Evolutionary conservation across 2,797 vertebrate genomes (phyloP).

Genomic region (Prunella strophiata): DNA sequence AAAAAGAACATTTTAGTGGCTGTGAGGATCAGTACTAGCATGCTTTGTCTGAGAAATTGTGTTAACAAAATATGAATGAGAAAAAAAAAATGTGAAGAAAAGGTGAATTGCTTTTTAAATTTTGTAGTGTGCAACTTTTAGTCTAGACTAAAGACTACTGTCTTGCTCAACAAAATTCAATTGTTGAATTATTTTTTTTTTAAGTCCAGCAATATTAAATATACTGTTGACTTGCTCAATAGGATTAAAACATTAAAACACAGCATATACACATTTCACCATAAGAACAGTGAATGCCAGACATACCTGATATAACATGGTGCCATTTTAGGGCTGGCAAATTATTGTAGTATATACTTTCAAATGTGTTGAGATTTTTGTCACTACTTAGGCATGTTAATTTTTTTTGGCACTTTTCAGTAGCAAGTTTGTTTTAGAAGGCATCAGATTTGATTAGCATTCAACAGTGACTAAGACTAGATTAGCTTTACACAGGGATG

Average conservation of each 20-base stretch:
- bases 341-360: background rate
- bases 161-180: background rate
- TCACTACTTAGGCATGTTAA: background rate
- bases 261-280: background rate
- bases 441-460: background rate
- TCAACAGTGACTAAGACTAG: background rate
- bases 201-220: background rate
- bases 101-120: background rate
- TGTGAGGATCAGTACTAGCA: background rate
- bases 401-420: background rate
- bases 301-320: background rate
- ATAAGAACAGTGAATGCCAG: background rate
- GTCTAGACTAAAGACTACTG: background rate
- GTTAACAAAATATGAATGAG: background rate
- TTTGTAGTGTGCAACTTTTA: background rate
- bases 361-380: background rate
- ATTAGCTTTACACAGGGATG: background rate
- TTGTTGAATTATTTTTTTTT: background rate
- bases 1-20: background rate
- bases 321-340: background rate
- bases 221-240: background rate
- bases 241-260: constrained; percentile 5
- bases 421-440: background rate
- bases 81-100: background rate
- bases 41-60: background rate